Percentiles rank a stretch among this genome's conserved stretches.
Conservation (phyloP, 2,113 vertebrate genomes). For the Scomber colias region DNA sequence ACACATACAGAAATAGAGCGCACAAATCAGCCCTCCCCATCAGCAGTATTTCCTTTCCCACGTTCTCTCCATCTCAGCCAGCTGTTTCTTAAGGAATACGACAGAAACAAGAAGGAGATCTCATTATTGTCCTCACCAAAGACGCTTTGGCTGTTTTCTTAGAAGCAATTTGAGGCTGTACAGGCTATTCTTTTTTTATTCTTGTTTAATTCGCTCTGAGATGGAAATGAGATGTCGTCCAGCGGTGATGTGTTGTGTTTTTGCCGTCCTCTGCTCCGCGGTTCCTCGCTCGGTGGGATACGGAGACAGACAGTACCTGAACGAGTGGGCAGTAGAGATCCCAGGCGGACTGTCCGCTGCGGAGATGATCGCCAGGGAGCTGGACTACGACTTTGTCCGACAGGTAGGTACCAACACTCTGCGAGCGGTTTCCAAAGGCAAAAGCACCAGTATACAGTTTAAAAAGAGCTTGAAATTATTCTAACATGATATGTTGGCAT, state of each 20-base stretch:
- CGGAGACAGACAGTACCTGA: slow-evolving; percentile 91
- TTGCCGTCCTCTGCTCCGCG: slow-evolving; percentile 75
- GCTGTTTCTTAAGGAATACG: slow-evolving; percentile 41
- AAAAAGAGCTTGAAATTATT: not conserved
- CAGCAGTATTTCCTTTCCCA: slow-evolving; percentile 58
- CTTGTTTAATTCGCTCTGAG: slow-evolving; percentile 72
- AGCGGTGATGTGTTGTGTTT: slow-evolving; percentile 81
- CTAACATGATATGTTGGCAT: not conserved
- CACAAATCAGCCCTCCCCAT: slow-evolving; percentile 50
- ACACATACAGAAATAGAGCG: slow-evolving; percentile 3
- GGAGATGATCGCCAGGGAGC: slow-evolving; percentile 89
- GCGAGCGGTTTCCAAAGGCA: not conserved
- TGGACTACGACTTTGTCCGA: slow-evolving; percentile 93
- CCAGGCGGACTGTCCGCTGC: slow-evolving; percentile 91
- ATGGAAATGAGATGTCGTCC: slow-evolving; percentile 88
- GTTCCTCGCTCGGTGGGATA: slow-evolving; percentile 59
- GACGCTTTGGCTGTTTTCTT: slow-evolving; percentile 4
- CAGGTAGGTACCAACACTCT: slow-evolving; percentile 87
- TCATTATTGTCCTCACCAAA: not conserved
- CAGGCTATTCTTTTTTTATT: slow-evolving; percentile 44
- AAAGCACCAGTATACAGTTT: not conserved
- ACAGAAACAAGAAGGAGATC: not conserved
- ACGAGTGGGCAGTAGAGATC: slow-evolving; percentile 98
- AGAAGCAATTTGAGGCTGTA: slow-evolving; percentile 15
- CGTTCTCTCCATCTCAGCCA: slow-evolving; percentile 55